Evolutionary conservation across 2,888 invertebrate species (phyloP).

Genomic region (Lymantria dispar): DNA sequence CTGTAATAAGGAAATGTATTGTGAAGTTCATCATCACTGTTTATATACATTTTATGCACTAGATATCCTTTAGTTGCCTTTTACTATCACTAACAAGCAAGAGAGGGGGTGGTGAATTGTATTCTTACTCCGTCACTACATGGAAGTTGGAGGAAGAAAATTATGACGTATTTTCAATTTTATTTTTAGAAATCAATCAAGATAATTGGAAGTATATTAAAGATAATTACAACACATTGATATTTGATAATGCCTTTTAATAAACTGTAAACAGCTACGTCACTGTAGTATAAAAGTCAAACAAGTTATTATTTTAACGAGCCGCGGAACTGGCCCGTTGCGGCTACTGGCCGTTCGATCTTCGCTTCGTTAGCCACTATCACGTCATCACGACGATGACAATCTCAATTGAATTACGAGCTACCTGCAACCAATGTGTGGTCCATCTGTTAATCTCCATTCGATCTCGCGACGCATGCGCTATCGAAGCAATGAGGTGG

Average conservation of each 20-base stretch:
- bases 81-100: no score
- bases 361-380: conserved; percentile 77
- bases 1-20: no score
- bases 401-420: conserved; percentile 80
- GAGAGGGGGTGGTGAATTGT: no score
- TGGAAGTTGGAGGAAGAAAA: no score
- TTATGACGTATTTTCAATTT: no score
- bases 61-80: no score
- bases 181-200: not conserved
- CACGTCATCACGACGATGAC: conserved; percentile 78
- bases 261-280: conserved; percentile 26
- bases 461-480: conserved; percentile 73
- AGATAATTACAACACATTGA: conserved; percentile 1
- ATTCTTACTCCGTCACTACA: no score
- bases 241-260: conserved; percentile 13
- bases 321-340: conserved; percentile 50
- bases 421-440: conserved; percentile 79
- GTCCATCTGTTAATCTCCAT: conserved; percentile 75
- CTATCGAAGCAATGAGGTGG: conserved; percentile 71
- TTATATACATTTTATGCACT: no score
- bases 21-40: no score
- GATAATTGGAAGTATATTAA: not conserved
- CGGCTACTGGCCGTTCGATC: conserved; percentile 64
- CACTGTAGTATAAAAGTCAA: conserved; percentile 25
- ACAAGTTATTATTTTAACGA: conserved; percentile 44